A percentile compares a stretch with the other conserved stretches of the same genome.
Conservation (phyloP, 2,888 invertebrate genomes). For the Phragmatobia fuliginosa region DNA sequence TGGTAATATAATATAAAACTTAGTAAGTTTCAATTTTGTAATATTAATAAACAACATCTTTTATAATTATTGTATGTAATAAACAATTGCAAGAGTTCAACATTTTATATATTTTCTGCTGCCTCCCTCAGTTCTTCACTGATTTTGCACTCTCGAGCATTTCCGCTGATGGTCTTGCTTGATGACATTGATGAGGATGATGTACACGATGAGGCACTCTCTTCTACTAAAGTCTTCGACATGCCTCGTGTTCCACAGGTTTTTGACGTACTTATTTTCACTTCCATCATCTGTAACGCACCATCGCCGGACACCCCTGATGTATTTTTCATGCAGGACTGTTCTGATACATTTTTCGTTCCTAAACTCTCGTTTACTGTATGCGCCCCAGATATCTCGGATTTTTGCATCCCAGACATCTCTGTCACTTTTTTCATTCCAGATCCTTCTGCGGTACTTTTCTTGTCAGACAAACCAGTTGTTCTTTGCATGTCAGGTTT, state of each 20-base stretch:
- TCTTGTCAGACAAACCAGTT: neutral
- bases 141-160: slow-evolving; percentile 50
- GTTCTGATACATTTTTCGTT: slow-evolving; percentile 1
- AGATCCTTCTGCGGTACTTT: slow-evolving; percentile 33
- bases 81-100: slow-evolving; percentile 47
- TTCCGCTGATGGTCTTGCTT: slow-evolving; percentile 53
- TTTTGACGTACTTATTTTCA: neutral
- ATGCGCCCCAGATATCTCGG: neutral
- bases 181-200: slow-evolving; percentile 54
- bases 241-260: slow-evolving; percentile 30
- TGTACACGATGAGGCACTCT: slow-evolving; percentile 51
- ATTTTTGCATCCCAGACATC: neutral
- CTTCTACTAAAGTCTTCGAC: slow-evolving; percentile 38
- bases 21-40: slow-evolving; percentile 44
- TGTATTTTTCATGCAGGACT: neutral
- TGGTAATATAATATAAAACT: slow-evolving; percentile 24
- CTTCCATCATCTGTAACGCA: neutral
- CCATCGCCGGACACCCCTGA: neutral
- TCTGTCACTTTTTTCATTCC: slow-evolving; percentile 28
- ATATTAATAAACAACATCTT: slow-evolving; percentile 37
- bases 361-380: neutral
- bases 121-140: slow-evolving; percentile 62
- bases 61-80: slow-evolving; percentile 11
- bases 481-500: slow-evolving; percentile 1
- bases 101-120: slow-evolving; percentile 59